Percentiles rank a stretch among this genome's conserved stretches.
These are phyloP conservation scores for Hirtodrosophila cameraria DNA, from an alignment of 2,888 invertebrate genomes.

Conservation along the genomic window DNA sequence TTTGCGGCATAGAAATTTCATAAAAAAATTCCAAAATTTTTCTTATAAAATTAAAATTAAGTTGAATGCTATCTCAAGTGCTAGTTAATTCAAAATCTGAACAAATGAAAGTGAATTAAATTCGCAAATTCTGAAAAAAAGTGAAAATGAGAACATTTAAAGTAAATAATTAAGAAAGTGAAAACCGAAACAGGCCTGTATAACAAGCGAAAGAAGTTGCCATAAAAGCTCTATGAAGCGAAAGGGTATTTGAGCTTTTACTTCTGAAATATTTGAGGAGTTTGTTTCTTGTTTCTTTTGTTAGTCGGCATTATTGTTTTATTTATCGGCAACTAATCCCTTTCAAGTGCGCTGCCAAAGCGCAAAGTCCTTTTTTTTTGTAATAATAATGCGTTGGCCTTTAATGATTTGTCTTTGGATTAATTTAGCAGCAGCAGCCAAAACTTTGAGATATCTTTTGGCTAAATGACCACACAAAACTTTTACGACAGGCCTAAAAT, in stretches of 20 bases:
- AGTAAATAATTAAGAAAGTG: too few relatives aligned
- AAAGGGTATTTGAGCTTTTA: constrained; percentile 24
- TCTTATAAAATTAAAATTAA: too few relatives aligned
- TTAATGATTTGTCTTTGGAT: constrained; percentile 66
- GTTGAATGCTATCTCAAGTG: too few relatives aligned
- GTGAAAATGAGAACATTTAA: too few relatives aligned
- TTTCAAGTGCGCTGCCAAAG: constrained; percentile 60
- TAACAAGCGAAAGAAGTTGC: too few relatives aligned
- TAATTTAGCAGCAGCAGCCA: constrained; percentile 55
- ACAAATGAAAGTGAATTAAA: too few relatives aligned
- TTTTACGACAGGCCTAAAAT: constrained; percentile 27
- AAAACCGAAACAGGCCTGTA: too few relatives aligned
- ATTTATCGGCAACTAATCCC: constrained; percentile 51
- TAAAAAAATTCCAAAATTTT: too few relatives aligned
- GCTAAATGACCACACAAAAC: constrained; percentile 52
- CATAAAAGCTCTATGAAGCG: too few relatives aligned
- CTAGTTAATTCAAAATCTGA: too few relatives aligned
- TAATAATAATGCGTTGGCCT: constrained; percentile 34
- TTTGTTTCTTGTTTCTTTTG: constrained; percentile 10
- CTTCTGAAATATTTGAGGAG: neutral
- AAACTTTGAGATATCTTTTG: constrained; percentile 42
- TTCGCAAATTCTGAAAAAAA: too few relatives aligned
- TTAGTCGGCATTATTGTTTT: constrained; percentile 30
- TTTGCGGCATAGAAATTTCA: too few relatives aligned
- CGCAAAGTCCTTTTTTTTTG: constrained; percentile 57